phyloP scores from a whole-genome alignment of 2,113 vertebrate genomes.

The Tupaia chinensis region DNA sequence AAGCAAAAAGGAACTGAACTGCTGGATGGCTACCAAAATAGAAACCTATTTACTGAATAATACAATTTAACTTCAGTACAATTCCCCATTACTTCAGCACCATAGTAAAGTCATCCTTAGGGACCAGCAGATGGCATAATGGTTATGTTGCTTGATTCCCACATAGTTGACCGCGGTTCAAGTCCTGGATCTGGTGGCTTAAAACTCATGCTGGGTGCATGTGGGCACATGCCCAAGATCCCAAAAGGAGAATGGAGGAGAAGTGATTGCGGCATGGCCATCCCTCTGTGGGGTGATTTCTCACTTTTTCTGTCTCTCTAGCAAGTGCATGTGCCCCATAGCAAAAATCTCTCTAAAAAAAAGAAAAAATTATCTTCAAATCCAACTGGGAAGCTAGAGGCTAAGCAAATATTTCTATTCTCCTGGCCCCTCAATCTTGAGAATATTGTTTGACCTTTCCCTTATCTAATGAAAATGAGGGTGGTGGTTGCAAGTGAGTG shows the following conservation, averaged over 20 bases:
- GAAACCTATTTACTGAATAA: slow-evolving; percentile 46
- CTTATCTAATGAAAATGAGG: not conserved
- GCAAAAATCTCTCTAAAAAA: too few species aligned
- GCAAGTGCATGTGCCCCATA: too few species aligned
- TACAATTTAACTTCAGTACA: not conserved
- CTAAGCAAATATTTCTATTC: slow-evolving; percentile 47
- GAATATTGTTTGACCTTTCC: not conserved
- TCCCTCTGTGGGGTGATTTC: too few species aligned
- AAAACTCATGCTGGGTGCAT: too few species aligned
- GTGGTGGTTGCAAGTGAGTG: not conserved
- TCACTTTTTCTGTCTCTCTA: too few species aligned
- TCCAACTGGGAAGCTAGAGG: slow-evolving; percentile 12
- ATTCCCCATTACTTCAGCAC: not conserved
- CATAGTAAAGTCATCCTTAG: slow-evolving; percentile 31
- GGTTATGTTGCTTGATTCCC: too few species aligned
- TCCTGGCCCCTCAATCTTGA: not conserved
- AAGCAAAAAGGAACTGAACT: slow-evolving; percentile 20
- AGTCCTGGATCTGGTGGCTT: too few species aligned
- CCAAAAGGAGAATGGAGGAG: too few species aligned
- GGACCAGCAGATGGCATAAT: too few species aligned
- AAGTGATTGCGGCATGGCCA: too few species aligned
- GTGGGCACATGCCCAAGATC: too few species aligned
- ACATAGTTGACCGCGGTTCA: too few species aligned
- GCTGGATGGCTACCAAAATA: not conserved
- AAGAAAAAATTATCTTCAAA: slow-evolving; percentile 57